A percentile compares a stretch with the other conserved stretches of the same genome.
Evolutionary conservation across 37 sponge, comb jelly and placozoan species (phyloP).

Genomic region (Geodia barretti): DNA sequence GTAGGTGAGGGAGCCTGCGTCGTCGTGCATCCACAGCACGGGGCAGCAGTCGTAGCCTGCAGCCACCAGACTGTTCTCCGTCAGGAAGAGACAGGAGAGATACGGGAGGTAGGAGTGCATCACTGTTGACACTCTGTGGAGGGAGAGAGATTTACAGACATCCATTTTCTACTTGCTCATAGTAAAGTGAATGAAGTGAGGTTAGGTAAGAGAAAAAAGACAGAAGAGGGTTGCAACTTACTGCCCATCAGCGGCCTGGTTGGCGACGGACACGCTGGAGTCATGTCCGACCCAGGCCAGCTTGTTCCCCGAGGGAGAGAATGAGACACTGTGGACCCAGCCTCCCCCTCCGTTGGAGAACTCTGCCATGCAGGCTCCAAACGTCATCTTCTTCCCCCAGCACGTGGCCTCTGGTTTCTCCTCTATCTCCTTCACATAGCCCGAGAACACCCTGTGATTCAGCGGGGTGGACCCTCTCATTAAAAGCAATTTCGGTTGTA

Average conservation of each 20-base stretch:
- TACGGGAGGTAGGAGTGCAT: slow-evolving; percentile 79
- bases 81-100: slow-evolving; percentile 72
- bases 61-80: slow-evolving; percentile 86
- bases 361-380: slow-evolving; percentile 93
- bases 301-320: slow-evolving; percentile 98
- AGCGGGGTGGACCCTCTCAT: too few species aligned
- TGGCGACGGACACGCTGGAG: slow-evolving; percentile 91
- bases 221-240: neutral
- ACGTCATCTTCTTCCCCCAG: slow-evolving; percentile 99
- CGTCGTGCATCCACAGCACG: slow-evolving; percentile 77
- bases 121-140: slow-evolving; percentile 40
- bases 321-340: slow-evolving; percentile 97
- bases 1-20: slow-evolving; percentile 76
- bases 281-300: slow-evolving; percentile 99
- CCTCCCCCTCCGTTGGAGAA: slow-evolving; percentile 90
- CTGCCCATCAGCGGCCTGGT: slow-evolving; percentile 56
- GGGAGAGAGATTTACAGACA: neutral
- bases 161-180: neutral
- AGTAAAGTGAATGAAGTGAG: neutral
- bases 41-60: slow-evolving; percentile 95
- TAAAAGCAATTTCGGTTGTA: too few species aligned
- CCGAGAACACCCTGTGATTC: slow-evolving; percentile 88
- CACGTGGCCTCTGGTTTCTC: slow-evolving; percentile 89
- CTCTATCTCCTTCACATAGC: slow-evolving; percentile 95
- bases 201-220: neutral